These are phyloP conservation scores for Dryobota labecula DNA, from an alignment of 2,888 invertebrate genomes.

Conservation along the genomic window DNA sequence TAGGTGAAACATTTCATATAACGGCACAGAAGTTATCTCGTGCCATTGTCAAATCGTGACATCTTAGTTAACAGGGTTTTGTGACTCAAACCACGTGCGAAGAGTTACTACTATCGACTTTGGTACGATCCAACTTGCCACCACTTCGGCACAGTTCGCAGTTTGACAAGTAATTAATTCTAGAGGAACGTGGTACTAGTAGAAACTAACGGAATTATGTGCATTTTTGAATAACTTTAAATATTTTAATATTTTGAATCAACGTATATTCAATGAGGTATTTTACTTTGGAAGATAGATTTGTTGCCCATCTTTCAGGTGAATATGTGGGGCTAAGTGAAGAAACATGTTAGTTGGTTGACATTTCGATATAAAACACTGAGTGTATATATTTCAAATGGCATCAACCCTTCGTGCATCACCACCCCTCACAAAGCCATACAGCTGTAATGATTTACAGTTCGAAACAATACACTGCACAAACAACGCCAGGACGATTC, in stretches of 20 bases:
- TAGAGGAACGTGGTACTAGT: conserved; percentile 47
- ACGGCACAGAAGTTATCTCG: conserved; percentile 67
- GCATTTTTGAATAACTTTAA: conserved; percentile 38
- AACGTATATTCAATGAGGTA: conserved; percentile 10
- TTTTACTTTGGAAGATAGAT: conserved; percentile 14
- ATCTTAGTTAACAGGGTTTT: conserved; percentile 67
- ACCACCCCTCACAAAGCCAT: conserved; percentile 32
- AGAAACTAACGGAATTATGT: conserved; percentile 39
- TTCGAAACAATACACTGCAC: conserved; percentile 53
- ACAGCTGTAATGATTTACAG: conserved; percentile 56
- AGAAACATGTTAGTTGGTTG: conserved; percentile 50
- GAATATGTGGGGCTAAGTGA: conserved; percentile 44
- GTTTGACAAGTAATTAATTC: conserved; percentile 73
- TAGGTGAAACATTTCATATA: conserved; percentile 61
- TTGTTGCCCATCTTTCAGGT: conserved; percentile 5
- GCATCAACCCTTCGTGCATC: conserved; percentile 42
- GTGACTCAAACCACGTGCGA: conserved; percentile 71
- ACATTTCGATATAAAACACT: conserved; percentile 45
- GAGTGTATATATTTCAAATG: conserved; percentile 31
- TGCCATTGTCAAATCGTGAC: conserved; percentile 65
- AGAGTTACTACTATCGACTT: conserved; percentile 71
- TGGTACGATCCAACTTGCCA: conserved; percentile 67
- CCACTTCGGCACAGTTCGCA: conserved; percentile 70
- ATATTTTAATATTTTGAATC: conserved; percentile 24
- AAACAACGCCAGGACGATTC: conserved; percentile 49